A percentile compares a stretch with the other conserved stretches of the same genome.
Evolutionary conservation across 2,113 vertebrate genomes (phyloP).

Genomic region (Candoia aspera): DNA sequence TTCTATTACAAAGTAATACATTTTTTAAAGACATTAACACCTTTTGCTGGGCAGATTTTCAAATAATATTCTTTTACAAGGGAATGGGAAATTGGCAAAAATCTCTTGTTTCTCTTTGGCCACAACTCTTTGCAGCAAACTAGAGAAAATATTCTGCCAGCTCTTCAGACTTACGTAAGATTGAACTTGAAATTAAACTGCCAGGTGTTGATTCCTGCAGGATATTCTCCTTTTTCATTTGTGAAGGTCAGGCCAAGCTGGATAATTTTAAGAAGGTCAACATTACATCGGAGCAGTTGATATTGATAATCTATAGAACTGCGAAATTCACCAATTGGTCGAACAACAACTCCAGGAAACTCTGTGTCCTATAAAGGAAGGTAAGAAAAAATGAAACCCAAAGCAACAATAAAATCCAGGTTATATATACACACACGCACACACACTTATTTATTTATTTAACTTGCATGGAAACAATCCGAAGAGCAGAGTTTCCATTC

Average conservation of each 20-base stretch:
- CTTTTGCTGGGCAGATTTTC: neutral
- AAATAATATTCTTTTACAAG: neutral
- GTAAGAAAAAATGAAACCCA: neutral
- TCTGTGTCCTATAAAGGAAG: constrained; percentile 87
- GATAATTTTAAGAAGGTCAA: constrained; percentile 97
- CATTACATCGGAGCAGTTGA: constrained; percentile 95
- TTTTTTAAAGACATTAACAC: constrained; percentile 16
- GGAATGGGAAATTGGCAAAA: fast-evolving
- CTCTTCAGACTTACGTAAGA: constrained; percentile 83
- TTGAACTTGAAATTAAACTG: constrained; percentile 99
- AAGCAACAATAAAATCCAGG: neutral
- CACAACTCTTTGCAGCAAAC: constrained; percentile 17
- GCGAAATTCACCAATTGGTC: constrained; percentile 96
- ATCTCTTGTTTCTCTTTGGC: neutral
- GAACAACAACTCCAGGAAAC: constrained; percentile 95
- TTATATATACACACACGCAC: no score
- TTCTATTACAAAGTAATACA: neutral
- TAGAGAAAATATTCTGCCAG: neutral
- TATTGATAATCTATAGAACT: constrained; percentile 98
- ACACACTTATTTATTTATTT: no score
- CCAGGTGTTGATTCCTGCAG: constrained; percentile 93
- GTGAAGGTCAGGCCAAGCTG: constrained; percentile 97
- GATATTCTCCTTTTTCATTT: constrained; percentile 95
- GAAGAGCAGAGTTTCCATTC: no score
- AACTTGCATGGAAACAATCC: no score